phyloP scores from a whole-genome alignment of 1,140 invertebrate genomes.

The Aphaenogaster ashmeadi region DNA sequence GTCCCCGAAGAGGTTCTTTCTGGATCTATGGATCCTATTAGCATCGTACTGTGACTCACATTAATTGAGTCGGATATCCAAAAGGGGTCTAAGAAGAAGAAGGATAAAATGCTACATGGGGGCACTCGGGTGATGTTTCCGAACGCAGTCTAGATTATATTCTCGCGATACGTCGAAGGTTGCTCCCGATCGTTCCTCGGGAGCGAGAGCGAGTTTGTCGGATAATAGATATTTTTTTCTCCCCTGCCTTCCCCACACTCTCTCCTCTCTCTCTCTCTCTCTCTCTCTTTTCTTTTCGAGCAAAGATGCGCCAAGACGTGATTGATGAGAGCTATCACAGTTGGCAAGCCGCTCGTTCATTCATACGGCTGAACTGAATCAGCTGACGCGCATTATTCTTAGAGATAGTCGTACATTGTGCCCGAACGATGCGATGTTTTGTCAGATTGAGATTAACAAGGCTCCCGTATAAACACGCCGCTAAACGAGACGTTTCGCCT shows the following conservation, averaged over 20 bases:
- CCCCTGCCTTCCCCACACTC: not conserved
- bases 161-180: not conserved
- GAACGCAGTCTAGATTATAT: too few species aligned
- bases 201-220: not conserved
- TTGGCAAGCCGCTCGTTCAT: conserved; percentile 55
- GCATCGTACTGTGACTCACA: too few species aligned
- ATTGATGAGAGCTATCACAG: conserved; percentile 58
- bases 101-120: too few species aligned
- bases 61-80: too few species aligned
- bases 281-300: not conserved
- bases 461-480: not conserved
- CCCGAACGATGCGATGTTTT: conserved; percentile 3
- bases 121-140: too few species aligned
- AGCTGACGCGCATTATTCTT: conserved; percentile 61
- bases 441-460: conserved; percentile 40
- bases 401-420: conserved; percentile 47
- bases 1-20: too few species aligned
- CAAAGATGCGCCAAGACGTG: conserved; percentile 26
- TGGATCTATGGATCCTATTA: too few species aligned
- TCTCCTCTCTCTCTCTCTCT: not conserved
- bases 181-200: not conserved
- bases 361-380: conserved; percentile 52
- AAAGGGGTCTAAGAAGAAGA: too few species aligned
- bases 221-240: not conserved
- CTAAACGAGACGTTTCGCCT: not conserved